Conservation (phyloP, 2,888 invertebrate genomes). For the Conistra vaccinii region DNA sequence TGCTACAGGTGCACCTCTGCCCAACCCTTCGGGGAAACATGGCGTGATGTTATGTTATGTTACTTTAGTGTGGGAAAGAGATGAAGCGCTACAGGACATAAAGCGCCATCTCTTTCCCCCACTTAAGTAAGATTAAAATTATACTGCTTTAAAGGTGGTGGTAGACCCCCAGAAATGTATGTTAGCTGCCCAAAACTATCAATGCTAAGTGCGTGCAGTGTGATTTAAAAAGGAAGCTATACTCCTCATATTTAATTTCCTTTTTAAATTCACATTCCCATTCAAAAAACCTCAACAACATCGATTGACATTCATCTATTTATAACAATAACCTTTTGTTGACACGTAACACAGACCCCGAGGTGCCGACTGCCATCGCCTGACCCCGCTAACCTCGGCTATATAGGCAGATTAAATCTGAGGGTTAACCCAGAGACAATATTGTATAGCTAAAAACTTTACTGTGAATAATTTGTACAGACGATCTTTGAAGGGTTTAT, state of each 20-base stretch:
- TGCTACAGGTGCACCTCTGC: too few relatives aligned
- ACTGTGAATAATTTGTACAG: constrained; percentile 40
- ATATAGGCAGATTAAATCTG: constrained; percentile 58
- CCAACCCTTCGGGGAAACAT: too few relatives aligned
- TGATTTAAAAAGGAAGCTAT: not conserved
- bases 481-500: constrained; percentile 30
- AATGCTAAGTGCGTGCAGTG: not conserved
- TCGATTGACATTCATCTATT: constrained; percentile 56
- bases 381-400: constrained; percentile 53
- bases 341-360: constrained; percentile 44
- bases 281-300: constrained; percentile 20
- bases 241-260: not conserved
- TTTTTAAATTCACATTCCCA: constrained; percentile 10
- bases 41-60: too few relatives aligned
- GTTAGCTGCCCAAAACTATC: too few relatives aligned
- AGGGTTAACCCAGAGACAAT: constrained; percentile 39
- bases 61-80: too few relatives aligned
- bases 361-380: constrained; percentile 43
- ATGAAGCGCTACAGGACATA: too few relatives aligned
- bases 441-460: constrained; percentile 34
- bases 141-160: too few relatives aligned
- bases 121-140: too few relatives aligned
- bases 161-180: not conserved
- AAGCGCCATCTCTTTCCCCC: too few relatives aligned
- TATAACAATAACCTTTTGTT: constrained; percentile 62